phyloP scores from a whole-genome alignment of 2,113 vertebrate species.

The Galemys pyrenaicus region DNA sequence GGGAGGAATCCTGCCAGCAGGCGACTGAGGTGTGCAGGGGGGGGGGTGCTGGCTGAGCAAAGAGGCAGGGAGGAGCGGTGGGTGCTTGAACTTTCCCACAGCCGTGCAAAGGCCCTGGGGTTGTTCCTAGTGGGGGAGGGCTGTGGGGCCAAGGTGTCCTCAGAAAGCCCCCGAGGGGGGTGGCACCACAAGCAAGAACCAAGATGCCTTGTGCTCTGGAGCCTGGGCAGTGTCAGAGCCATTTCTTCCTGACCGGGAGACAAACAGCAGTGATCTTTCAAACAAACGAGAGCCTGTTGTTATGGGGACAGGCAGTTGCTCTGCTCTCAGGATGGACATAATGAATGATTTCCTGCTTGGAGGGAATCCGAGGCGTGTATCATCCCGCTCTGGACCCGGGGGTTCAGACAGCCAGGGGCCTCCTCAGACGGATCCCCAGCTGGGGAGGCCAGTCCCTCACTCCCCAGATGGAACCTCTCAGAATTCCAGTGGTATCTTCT shows the following conservation, averaged over 20 bases:
- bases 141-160: background rate
- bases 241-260: background rate
- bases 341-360: constrained; percentile 37
- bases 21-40: accelerated
- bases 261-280: background rate
- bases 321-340: background rate
- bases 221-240: background rate
- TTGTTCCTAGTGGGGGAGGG: background rate
- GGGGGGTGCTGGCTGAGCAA: background rate
- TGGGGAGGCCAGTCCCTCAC: background rate
- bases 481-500: background rate
- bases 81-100: too few species aligned
- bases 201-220: background rate
- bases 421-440: too few species aligned
- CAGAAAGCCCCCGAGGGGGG: background rate
- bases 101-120: accelerated
- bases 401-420: background rate
- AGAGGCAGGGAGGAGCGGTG: background rate
- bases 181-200: background rate
- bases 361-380: background rate
- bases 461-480: background rate
- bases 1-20: accelerated
- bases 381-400: background rate
- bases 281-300: background rate
- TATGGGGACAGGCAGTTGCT: background rate